Base-by-base conservation (phyloP, 2,888 invertebrate genomes). In the Lasioglossum malachurum region DNA sequence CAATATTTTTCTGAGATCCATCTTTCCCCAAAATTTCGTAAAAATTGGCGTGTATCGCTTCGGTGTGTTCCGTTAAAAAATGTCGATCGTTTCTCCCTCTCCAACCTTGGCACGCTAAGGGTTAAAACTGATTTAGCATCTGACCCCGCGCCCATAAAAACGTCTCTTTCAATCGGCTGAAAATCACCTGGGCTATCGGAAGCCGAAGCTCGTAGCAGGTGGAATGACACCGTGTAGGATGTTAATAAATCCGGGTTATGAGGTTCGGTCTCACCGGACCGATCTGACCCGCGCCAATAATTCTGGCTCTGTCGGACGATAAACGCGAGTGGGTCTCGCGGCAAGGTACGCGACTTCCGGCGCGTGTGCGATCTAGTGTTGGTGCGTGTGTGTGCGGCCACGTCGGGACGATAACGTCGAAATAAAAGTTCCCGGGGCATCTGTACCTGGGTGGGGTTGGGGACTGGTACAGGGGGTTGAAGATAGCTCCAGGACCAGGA, bases 381-480 rank as follows among this genome's bases (percentile, higher is more conserved):
- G 27, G 60, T 49, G 35, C 27, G 41, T 38, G 49, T 23, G 60
- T 10, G 27, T 53, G 41, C 31, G 27, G 49, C 38, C 57, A 67
- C 46, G 78, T 57, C 41, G 35, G 71, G 74, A 84, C 78, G 87
- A 88, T 89, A 86, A 84, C 82, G 86, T 84, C 83, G 87, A 84
- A 89, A 90, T 90, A 89, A 90, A 89, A 88, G 89, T 89, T 89
- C 75, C 44, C 75, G 75, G 53, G 71, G 83, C 86, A 80, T 84
- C 83, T 77, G 86, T 72, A 19, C 31, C 4, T 12, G 8, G 46
- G 74, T 74, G 67, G 12, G 57, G 46, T 19, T n/a, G 16, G 38
- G 83, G 23, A 38, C 3, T 35, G 35, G 67, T 27, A 7, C 31
- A 64, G 31, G 69, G 44, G 80, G 57, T 57, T 38, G 75, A 80